These are phyloP conservation scores for Prionace glauca DNA, from an alignment of 2,797 vertebrate genomes.

Conservation along the genomic window DNA sequence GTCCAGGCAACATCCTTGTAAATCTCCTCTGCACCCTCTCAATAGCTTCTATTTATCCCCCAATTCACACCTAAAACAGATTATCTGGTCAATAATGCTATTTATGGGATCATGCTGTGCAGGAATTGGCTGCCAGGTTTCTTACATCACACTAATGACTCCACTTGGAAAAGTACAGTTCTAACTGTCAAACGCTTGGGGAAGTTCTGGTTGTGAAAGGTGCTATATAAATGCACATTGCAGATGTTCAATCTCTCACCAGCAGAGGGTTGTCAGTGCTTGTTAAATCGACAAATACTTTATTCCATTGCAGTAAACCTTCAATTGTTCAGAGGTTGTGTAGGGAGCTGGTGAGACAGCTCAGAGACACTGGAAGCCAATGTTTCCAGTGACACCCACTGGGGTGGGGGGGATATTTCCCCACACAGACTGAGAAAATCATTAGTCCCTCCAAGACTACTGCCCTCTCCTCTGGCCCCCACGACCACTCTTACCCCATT, in stretches of 20 bases:
- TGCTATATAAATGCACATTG: background rate
- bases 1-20: too few relatives aligned
- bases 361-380: background rate
- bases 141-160: background rate
- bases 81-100: background rate
- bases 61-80: background rate
- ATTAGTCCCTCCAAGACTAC: background rate
- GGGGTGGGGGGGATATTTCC: background rate
- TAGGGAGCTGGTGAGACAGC: background rate
- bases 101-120: background rate
- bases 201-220: background rate
- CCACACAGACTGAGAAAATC: background rate
- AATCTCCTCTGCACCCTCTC: too few relatives aligned
- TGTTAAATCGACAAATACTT: background rate
- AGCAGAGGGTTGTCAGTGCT: background rate
- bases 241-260: background rate
- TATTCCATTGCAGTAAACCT: background rate
- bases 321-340: background rate
- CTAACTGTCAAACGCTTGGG: background rate
- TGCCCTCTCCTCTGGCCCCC: too few relatives aligned
- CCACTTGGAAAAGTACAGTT: background rate
- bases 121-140: background rate
- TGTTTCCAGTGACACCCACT: background rate
- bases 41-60: too few relatives aligned
- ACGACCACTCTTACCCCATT: too few relatives aligned